Conservation (phyloP, 2,888 invertebrate genomes). For the Acanthosepion pharaonis region DNA sequence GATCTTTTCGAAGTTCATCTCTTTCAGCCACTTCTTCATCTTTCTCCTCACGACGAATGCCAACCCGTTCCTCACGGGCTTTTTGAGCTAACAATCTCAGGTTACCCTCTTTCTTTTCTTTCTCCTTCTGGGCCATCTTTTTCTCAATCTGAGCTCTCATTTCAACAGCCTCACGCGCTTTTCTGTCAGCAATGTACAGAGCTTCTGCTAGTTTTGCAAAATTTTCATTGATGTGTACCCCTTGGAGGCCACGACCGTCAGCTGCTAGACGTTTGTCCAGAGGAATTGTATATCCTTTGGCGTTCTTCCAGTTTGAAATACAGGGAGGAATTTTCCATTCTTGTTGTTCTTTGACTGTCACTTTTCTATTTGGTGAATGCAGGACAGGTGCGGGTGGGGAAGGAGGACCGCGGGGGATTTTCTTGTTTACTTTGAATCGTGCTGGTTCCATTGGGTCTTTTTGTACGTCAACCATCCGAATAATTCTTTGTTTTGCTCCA, state of each 20-base stretch:
- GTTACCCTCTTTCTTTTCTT: conserved; percentile 97
- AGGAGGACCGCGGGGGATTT: conserved; percentile 98
- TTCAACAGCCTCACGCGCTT: conserved; percentile 96
- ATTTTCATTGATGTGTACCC: conserved; percentile 97
- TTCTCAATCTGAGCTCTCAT: conserved; percentile 95
- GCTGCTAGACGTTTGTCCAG: conserved; percentile 97
- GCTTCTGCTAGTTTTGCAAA: conserved; percentile 99
- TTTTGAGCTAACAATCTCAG: conserved; percentile 93
- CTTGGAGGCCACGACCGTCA: conserved; percentile 95
- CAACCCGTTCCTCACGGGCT: conserved; percentile 95
- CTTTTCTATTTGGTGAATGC: conserved; percentile 97
- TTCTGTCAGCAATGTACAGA: conserved; percentile 96
- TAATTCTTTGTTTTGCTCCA: conserved; percentile 97
- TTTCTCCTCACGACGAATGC: conserved; percentile 78
- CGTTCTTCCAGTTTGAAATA: conserved; percentile 99
- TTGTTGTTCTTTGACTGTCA: conserved; percentile 96
- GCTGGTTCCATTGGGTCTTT: conserved; percentile 99
- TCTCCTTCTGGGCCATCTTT: conserved; percentile 96
- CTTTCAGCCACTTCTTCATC: conserved; percentile 81
- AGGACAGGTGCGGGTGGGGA: conserved; percentile 99
- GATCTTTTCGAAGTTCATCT: conserved; percentile 83
- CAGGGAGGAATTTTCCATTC: conserved; percentile 99
- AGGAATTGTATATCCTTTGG: conserved; percentile 98
- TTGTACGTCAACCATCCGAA: conserved; percentile 93
- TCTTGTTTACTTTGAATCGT: conserved; percentile 93